Evolutionary conservation across 2,888 invertebrate genomes (phyloP).

Genomic region (Tetranychus piercei): DNA sequence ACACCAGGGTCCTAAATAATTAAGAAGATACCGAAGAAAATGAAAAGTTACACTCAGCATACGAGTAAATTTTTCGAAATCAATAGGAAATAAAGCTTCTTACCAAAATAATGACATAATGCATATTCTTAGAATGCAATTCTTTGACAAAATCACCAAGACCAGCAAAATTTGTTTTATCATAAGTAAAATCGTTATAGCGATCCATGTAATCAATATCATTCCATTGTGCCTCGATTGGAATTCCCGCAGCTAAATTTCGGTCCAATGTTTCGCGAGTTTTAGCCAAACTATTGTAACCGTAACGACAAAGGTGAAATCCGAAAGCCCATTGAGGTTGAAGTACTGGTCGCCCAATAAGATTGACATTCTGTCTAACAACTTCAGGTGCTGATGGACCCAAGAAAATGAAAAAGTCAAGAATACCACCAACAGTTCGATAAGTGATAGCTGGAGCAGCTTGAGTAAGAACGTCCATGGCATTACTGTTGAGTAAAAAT

Average conservation of each 20-base stretch:
- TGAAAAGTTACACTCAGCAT: not conserved
- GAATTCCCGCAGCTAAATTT: constrained; percentile 52
- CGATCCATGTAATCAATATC: constrained; percentile 67
- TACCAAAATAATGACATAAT: constrained; percentile 48
- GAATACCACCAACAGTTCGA: constrained; percentile 57
- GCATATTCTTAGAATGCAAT: constrained; percentile 50
- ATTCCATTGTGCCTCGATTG: constrained; percentile 48
- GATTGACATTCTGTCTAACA: constrained; percentile 39
- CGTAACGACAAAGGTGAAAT: constrained; percentile 54
- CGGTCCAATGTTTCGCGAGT: constrained; percentile 48
- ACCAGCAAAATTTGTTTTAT: constrained; percentile 43
- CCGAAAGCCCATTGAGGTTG: constrained; percentile 76
- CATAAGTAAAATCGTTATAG: constrained; percentile 58
- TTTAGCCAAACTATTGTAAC: constrained; percentile 46
- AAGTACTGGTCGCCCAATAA: constrained; percentile 56
- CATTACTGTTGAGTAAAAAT: constrained; percentile 59
- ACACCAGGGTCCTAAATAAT: constrained; percentile 46
- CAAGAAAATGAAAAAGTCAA: constrained; percentile 57
- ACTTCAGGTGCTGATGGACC: constrained; percentile 49
- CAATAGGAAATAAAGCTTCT: not conserved
- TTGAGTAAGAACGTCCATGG: constrained; percentile 65
- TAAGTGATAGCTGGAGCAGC: constrained; percentile 63
- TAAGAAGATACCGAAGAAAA: too few species aligned
- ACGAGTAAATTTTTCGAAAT: not conserved
- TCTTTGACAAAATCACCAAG: constrained; percentile 48